Evolutionary conservation across 2,888 invertebrate genomes (phyloP), one percentile per base, ranked within the genome.

Genomic region (Merodon equestris): DNA sequence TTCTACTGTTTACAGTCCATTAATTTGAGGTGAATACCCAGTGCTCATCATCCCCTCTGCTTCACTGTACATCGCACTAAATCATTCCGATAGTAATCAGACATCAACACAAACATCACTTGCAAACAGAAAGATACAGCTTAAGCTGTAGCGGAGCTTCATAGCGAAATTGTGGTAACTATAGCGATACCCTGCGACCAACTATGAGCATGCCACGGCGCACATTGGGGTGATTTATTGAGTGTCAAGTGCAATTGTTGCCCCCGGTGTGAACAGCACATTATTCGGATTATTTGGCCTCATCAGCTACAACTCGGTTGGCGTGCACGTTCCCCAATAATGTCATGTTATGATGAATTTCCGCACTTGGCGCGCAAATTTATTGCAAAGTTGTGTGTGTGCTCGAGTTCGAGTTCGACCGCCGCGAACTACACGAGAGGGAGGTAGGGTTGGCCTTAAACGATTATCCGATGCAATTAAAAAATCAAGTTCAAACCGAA

Each of bases 201-300:
- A n/a, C n/a, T n/a, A n/a, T n/a, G 27, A 27, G 27, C 27, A 27
- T 27, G 27, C 7, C 27, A 27, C 27, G 7, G 27, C 27, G 7
- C 27, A 27, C 27, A 27, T 27, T 4, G 56, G 64, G 68, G 68
- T 47, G 75, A 81, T 81, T 81, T 75, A 81, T 81, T 81, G 75
- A 81, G 81, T 75, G 81, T 75, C 81, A 81, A 81, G 81, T 75
- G 75, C 81, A 81, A 81, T 81, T 75, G 71, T 75, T 75, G 81
- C 66, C 61, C 75, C 81, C 70, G 61, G 79, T 79, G 68, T 74
- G 64, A 74, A 74, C 58, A 48, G 45, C 38, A 56, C 57, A 61
- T 36, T 53, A 36, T 63, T 45, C 42, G 34, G 57, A 61, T 36
- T 53, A 36, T 63, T 45, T 48, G 34, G 57, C 19, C 47, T 50